Evolutionary conservation across 2,113 vertebrate species (phyloP), one percentile per base, ranked within the genome.

Genomic region (Nothoprocta perdicaria): DNA sequence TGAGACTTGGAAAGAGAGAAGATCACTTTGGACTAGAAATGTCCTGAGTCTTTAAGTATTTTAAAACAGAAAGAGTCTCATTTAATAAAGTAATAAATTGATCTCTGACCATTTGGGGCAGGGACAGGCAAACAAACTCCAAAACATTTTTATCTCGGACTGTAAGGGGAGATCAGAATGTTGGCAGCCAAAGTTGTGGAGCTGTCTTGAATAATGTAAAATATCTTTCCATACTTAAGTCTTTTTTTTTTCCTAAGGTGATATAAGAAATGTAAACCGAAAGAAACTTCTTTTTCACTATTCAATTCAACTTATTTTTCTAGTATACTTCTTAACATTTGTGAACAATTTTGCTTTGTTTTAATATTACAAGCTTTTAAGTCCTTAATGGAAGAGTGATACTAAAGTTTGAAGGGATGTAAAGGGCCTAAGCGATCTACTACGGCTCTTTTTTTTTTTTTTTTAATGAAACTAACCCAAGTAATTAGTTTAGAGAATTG

Each of bases 401-500:
- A 1, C 3, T 48, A 8, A 38, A 40, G 7, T 52, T 63, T 58
- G 13, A 76, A 1, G 19, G 69, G 57, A 3, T 53, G 4, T 84
- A 6, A 53, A 58, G 4, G 18, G 41, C 5, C 4, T 46, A 41
- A 24, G 3, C 5, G 40, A 35, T 3, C 14, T 57, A 66, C 33
- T 1, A 2, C 13, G 67, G 12, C 4, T 4, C 0, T 24, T 3
- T 27, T 61, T 6, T 60, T 79, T 82, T 63, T 27, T 38, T 43
- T 43, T 43, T 43, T 43, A 43, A n/a, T 89, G 8, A 58, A 85
- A 69, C 35, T 19, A 77, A 24, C 40, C 29, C 24, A 75, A 89
- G 55, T 71, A 94, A 80, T 90, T 50, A 55, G 14, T 63, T 89
- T 48, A 76, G 26, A 84, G 82, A n/a, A 92, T 77, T 93, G n/a